Conservation (phyloP, 64 coral and sea anemone genomes). For the Montipora capricornis region DNA sequence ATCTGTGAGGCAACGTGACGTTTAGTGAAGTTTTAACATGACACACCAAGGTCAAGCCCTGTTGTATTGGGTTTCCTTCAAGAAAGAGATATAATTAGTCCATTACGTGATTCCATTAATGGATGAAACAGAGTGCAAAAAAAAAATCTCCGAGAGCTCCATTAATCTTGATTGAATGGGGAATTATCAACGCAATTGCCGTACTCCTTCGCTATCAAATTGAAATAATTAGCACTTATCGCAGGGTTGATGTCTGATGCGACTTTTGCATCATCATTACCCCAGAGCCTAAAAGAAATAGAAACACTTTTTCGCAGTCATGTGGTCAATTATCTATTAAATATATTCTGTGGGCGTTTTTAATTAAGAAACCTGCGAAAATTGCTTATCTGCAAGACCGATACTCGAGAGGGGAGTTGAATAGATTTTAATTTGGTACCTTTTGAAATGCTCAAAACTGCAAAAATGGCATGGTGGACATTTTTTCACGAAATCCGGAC, state of each 20-base stretch:
- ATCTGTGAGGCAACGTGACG: background rate
- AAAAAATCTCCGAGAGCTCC: too few species aligned
- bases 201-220: background rate
- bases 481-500: too few species aligned
- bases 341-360: too few species aligned
- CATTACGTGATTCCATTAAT: background rate
- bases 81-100: background rate
- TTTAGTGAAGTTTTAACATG: background rate
- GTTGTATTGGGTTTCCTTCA: conserved; percentile 20
- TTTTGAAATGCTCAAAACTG: too few species aligned
- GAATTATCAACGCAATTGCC: background rate
- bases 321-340: too few species aligned
- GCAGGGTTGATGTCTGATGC: background rate
- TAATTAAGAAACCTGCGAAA: too few species aligned
- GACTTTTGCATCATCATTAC: background rate
- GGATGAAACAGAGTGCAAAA: background rate
- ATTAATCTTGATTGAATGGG: too few species aligned
- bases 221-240: background rate
- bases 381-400: too few species aligned
- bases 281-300: background rate
- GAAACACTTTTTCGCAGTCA: background rate
- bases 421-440: too few species aligned
- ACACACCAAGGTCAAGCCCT: background rate
- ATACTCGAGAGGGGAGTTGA: too few species aligned
- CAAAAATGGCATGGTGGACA: too few species aligned